Percentiles rank a stretch among this genome's conserved stretches.
phyloP scores from a whole-genome alignment of 2,888 invertebrate genomes.

The Calameuta pallipes region DNA sequence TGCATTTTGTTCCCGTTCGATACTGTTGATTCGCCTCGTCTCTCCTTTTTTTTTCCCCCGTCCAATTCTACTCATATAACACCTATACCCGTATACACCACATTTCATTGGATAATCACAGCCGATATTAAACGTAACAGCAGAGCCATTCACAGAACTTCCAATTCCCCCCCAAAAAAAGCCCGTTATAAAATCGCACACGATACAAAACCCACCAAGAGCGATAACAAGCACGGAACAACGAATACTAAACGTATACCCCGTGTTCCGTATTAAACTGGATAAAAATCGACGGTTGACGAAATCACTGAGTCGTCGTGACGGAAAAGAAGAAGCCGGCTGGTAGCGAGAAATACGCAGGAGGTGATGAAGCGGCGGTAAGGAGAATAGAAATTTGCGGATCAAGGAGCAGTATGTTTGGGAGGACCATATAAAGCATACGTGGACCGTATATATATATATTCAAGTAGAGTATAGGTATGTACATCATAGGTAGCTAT shows the following conservation, averaged over 20 bases:
- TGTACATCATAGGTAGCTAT: neutral
- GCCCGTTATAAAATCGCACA: neutral
- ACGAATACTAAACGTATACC: neutral
- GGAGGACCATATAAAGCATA: neutral
- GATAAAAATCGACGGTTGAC: neutral
- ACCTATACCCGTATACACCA: neutral
- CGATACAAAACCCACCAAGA: neutral
- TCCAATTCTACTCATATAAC: neutral
- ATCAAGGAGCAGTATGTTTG: neutral
- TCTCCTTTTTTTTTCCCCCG: conserved; percentile 37
- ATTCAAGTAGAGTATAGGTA: neutral
- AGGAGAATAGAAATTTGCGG: neutral
- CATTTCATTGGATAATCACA: neutral
- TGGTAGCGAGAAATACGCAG: neutral
- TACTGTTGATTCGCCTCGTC: conserved; percentile 20
- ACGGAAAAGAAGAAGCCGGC: neutral
- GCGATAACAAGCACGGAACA: neutral
- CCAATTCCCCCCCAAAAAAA: neutral
- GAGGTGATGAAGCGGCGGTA: neutral
- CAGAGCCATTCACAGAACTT: neutral
- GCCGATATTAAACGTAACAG: neutral
- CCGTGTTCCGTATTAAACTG: neutral
- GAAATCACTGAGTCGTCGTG: neutral
- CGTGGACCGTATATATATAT: too few relatives aligned
- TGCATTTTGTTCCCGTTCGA: conserved; percentile 14